Base-by-base conservation (phyloP, 1,140 invertebrate genomes). In the Cardiocondyla obscurior region DNA sequence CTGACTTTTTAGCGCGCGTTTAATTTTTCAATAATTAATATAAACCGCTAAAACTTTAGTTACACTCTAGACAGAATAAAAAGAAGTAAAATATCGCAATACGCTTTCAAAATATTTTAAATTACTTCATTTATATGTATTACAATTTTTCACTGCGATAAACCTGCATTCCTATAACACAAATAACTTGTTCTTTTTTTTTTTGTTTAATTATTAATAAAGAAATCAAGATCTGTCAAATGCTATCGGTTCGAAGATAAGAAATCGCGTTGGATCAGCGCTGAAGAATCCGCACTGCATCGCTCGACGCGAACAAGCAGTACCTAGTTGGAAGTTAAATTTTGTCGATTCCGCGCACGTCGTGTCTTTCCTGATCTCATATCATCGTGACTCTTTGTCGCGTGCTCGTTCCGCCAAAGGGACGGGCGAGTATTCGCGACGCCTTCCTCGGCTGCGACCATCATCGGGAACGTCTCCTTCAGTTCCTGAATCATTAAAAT, bases 401-500 rank as follows among this genome's bases (percentile, higher is more conserved):
- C 1, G 19, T 22, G 25, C 16, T 30, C 5, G 10, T 36, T 58
- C 28, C 30, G 28, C 3, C 19, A 30, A 62, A 36, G 42, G 1
- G 51, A 57, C 22, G 42, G 14, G 69, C 28, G 14, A 12, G 1
- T 67, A 55, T 55, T 72, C 16, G 19, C 14, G 25, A 60, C 6
- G 25, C 22, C 14, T 3, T 46, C 10, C 55, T 25, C 33, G 4
- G 5, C 49, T 62, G 7, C 22, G 19, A 39, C 33, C 33, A 60
- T 8, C 25, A 49, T 49, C 25, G 28, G 25, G 8, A 2, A 30
- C 6, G 25, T 57, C 14, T 22, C 22, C 36, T 58, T 36, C 19
- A 53, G 33, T 42, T 42, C 33, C 70, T 30, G 36, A 49, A 58
- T 74, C 53, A 58, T 60, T 74, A 58, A 74, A 72, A 33, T 44